Percentiles rank a stretch among this genome's conserved stretches.
Conservation (phyloP, 2,113 vertebrate genomes). For the Alligator mississippiensis region DNA sequence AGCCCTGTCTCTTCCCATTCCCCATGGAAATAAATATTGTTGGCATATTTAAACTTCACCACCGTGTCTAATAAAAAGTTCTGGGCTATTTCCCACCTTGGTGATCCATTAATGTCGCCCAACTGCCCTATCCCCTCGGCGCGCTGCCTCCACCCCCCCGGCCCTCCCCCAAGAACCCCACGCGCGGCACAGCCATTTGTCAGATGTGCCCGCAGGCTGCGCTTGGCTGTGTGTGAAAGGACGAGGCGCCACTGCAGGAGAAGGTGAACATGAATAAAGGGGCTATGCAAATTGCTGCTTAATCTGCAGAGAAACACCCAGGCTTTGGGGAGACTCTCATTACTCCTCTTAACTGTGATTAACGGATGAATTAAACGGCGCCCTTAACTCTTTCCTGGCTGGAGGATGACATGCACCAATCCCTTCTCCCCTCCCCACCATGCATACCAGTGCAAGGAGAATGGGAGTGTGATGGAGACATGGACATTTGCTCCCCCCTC, state of each 20-base stretch:
- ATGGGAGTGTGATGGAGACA: neutral
- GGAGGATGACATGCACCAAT: conserved; percentile 37
- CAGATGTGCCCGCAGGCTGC: conserved; percentile 77
- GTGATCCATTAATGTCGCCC: conserved; percentile 83
- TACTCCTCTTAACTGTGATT: conserved; percentile 90
- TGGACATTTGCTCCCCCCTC: too few relatives aligned
- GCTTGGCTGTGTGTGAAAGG: conserved; percentile 79
- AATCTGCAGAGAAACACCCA: conserved; percentile 80
- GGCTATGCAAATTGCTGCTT: conserved; percentile 83
- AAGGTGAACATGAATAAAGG: conserved; percentile 76
- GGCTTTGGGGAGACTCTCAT: conserved; percentile 78
- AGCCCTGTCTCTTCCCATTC: conserved; percentile 5
- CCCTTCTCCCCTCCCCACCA: neutral
- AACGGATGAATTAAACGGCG: conserved; percentile 82
- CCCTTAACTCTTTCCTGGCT: conserved; percentile 74
- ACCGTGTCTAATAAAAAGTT: conserved; percentile 83
- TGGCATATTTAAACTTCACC: conserved; percentile 85
- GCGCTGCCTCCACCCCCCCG: conserved; percentile 59
- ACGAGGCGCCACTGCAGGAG: conserved; percentile 60
- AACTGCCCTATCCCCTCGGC: neutral
- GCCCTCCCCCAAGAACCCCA: conserved; percentile 32
- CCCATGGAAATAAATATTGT: conserved; percentile 63
- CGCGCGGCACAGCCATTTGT: conserved; percentile 80
- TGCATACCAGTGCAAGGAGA: neutral
- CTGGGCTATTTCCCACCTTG: conserved; percentile 81